A percentile compares a stretch with the other conserved stretches of the same genome.
Conservation (phyloP, 2,797 vertebrate species). For the Synanceia verrucosa region DNA sequence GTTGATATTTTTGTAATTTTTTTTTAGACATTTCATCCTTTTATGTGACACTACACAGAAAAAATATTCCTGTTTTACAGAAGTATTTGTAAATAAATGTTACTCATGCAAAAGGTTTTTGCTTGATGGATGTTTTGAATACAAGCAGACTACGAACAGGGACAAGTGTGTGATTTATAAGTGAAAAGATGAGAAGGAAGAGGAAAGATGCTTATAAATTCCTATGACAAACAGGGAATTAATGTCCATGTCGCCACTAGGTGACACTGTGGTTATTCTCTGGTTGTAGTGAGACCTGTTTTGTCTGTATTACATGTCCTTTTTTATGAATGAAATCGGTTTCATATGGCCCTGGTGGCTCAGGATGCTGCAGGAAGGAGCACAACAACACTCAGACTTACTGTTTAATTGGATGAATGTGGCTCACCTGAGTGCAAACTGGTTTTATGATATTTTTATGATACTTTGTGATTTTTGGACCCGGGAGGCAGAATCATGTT, state of each 20-base stretch:
- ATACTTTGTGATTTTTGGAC: background rate
- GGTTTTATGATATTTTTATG: background rate
- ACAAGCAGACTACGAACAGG: background rate
- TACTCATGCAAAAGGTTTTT: background rate
- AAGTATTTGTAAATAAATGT: slow-evolving; percentile 63
- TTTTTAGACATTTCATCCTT: slow-evolving; percentile 49
- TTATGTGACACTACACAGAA: slow-evolving; percentile 50
- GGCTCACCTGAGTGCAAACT: background rate
- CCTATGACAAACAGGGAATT: background rate
- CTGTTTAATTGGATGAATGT: background rate
- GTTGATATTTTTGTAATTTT: slow-evolving; percentile 43
- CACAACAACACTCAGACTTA: background rate
- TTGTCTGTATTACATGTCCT: background rate
- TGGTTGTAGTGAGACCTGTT: background rate
- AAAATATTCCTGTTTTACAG: slow-evolving; percentile 18
- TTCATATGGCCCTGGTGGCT: background rate
- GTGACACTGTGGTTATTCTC: slow-evolving; percentile 27
- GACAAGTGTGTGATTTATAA: background rate
- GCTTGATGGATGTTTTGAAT: background rate
- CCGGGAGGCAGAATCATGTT: background rate
- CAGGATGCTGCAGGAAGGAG: background rate
- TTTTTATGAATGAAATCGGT: slow-evolving; percentile 19
- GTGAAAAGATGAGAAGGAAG: background rate
- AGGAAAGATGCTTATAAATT: background rate
- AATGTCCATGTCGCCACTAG: slow-evolving; percentile 43